phyloP scores from a whole-genome alignment of 2,888 invertebrate genomes.

The Dolomedes plantarius region DNA sequence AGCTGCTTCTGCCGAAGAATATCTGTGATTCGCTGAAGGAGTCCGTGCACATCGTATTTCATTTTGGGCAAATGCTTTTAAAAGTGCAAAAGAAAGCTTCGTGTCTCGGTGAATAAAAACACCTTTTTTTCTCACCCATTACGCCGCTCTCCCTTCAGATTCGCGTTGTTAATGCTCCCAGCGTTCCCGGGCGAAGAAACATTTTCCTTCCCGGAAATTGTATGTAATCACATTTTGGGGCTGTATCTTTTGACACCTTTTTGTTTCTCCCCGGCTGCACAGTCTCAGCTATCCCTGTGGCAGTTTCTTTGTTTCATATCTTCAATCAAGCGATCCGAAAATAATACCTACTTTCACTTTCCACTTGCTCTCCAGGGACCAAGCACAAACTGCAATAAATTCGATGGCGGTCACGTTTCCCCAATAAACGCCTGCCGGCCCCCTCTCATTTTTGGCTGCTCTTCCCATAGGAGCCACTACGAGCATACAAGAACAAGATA shows the following conservation, averaged over 20 bases:
- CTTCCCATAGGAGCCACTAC: conserved; percentile 2
- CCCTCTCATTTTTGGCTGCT: conserved; percentile 17
- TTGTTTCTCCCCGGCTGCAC: conserved; percentile 35
- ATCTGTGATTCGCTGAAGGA: neutral
- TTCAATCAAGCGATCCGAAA: conserved; percentile 64
- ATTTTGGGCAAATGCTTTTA: neutral
- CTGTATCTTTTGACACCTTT: conserved; percentile 65
- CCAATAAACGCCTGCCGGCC: conserved; percentile 19
- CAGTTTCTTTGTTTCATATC: conserved; percentile 63
- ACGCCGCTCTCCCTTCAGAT: neutral
- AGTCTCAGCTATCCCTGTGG: conserved; percentile 51
- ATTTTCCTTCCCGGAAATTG: conserved; percentile 51
- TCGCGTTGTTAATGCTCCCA: conserved; percentile 47
- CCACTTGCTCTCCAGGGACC: conserved; percentile 46
- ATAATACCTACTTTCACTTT: conserved; percentile 65
- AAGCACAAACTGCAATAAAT: conserved; percentile 56
- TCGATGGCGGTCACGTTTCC: conserved; percentile 33
- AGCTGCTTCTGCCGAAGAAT: neutral
- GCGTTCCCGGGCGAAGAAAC: conserved; percentile 34
- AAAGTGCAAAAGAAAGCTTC: conserved; percentile 30
- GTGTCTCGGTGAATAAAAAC: conserved; percentile 27
- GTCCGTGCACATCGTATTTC: neutral
- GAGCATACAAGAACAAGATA: neutral
- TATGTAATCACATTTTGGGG: conserved; percentile 64
- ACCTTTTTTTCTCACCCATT: conserved; percentile 25